Conservation (phyloP, 2,888 invertebrate genomes). For the Amiota communis region DNA sequence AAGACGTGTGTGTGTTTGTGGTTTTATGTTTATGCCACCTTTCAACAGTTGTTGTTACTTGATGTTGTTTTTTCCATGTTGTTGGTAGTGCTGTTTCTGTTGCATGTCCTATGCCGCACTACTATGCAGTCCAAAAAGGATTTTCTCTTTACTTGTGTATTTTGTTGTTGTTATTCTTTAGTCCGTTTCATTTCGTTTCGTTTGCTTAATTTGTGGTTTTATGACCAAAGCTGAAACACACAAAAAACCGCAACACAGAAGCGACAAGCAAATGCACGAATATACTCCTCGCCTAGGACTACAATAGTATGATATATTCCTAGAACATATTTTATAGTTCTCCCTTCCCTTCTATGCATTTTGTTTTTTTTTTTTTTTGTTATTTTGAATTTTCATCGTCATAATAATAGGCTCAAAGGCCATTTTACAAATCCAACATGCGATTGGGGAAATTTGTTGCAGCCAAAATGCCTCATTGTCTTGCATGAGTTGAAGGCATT, state of each 20-base stretch:
- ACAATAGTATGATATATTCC: conserved; percentile 40
- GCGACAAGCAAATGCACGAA: conserved; percentile 60
- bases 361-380: neutral
- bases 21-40: conserved; percentile 20
- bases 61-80: no score
- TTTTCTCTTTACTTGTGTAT: conserved; percentile 32
- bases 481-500: no score
- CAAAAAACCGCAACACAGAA: conserved; percentile 34
- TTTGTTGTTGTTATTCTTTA: no score
- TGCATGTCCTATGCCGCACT: conserved; percentile 53
- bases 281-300: conserved; percentile 12
- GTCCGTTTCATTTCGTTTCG: conserved; percentile 17
- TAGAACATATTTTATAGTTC: conserved; percentile 42
- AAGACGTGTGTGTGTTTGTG: no score
- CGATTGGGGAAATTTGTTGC: no score
- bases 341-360: neutral
- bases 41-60: conserved; percentile 10
- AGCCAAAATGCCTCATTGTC: no score
- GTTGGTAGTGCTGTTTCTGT: conserved; percentile 2
- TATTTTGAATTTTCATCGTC: neutral
- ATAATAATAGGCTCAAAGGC: conserved; percentile 1
- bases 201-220: conserved; percentile 66
- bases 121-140: conserved; percentile 44
- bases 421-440: no score
- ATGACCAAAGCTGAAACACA: conserved; percentile 54